phyloP scores from a whole-genome alignment of 1,140 invertebrate species.

The Hyphantria cunea region DNA sequence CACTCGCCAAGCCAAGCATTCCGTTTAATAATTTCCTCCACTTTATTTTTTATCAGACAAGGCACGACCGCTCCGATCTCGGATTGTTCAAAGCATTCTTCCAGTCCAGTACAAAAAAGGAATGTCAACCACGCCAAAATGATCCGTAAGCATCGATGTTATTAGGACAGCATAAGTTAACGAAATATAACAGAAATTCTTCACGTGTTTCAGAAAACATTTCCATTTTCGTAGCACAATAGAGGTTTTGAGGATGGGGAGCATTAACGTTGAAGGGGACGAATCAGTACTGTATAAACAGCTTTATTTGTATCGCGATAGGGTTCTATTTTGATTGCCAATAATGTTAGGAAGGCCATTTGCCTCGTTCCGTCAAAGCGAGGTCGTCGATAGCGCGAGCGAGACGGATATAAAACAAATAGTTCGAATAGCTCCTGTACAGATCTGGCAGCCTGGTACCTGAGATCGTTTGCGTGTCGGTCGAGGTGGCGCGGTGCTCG shows the following conservation, averaged over 20 bases:
- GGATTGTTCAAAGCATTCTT: slow-evolving; percentile 29
- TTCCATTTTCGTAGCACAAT: slow-evolving; percentile 56
- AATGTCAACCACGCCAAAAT: slow-evolving; percentile 77
- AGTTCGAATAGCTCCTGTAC: slow-evolving; percentile 33
- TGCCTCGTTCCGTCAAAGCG: slow-evolving; percentile 42
- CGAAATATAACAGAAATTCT: slow-evolving; percentile 64
- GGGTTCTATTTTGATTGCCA: slow-evolving; percentile 32
- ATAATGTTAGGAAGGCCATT: slow-evolving; percentile 34
- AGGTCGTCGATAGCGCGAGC: slow-evolving; percentile 46
- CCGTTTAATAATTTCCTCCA: slow-evolving; percentile 43
- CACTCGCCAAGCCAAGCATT: slow-evolving; percentile 35
- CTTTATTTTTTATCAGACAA: slow-evolving; percentile 43
- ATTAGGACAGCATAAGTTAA: slow-evolving; percentile 69
- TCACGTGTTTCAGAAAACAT: slow-evolving; percentile 54
- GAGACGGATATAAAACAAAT: slow-evolving; percentile 38
- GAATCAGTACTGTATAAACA: slow-evolving; percentile 31
- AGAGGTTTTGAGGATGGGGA: slow-evolving; percentile 37
- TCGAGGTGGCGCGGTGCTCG: slow-evolving; percentile 54
- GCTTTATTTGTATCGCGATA: slow-evolving; percentile 34
- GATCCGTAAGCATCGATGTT: slow-evolving; percentile 72
- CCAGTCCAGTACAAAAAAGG: slow-evolving; percentile 51
- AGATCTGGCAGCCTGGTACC: slow-evolving; percentile 64
- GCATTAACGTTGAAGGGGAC: slow-evolving; percentile 37
- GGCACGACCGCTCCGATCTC: slow-evolving; percentile 22
- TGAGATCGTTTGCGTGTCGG: slow-evolving; percentile 77